Percentiles rank a stretch among this genome's conserved stretches.
Evolutionary conservation across 2,113 vertebrate species (phyloP).

Genomic region (Parus major): DNA sequence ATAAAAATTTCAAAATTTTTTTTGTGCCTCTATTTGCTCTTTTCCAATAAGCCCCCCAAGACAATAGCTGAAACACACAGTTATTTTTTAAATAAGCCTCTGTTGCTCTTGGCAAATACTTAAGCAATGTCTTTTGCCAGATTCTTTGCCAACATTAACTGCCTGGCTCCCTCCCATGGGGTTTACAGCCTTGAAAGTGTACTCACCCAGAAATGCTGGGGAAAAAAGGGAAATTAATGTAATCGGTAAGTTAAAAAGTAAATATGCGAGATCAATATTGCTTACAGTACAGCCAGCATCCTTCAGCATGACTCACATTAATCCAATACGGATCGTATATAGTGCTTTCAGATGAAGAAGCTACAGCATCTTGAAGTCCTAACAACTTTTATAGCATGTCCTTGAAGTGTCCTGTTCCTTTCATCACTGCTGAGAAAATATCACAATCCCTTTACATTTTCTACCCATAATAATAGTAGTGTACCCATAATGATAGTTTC

Average conservation of each 20-base stretch:
- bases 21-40: neutral
- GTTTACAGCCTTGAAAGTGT: neutral
- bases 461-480: conserved; percentile 27
- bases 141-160: neutral
- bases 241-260: neutral
- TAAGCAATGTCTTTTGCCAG: neutral
- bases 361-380: neutral
- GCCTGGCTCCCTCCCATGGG: neutral
- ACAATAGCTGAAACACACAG: neutral
- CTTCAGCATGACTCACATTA: conserved; percentile 12
- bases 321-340: neutral
- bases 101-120: neutral
- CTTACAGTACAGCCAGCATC: neutral
- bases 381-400: conserved; percentile 24
- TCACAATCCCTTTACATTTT: conserved; percentile 29
- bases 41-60: neutral
- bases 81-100: neutral
- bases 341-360: neutral
- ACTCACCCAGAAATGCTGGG: neutral
- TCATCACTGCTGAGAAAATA: conserved; percentile 39
- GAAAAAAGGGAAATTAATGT: neutral
- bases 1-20: neutral
- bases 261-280: neutral
- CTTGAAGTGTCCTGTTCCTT: conserved; percentile 28
- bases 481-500: conserved; percentile 22